Conservation (phyloP, 2,113 vertebrate species). For the Mormoops blainvillei region DNA sequence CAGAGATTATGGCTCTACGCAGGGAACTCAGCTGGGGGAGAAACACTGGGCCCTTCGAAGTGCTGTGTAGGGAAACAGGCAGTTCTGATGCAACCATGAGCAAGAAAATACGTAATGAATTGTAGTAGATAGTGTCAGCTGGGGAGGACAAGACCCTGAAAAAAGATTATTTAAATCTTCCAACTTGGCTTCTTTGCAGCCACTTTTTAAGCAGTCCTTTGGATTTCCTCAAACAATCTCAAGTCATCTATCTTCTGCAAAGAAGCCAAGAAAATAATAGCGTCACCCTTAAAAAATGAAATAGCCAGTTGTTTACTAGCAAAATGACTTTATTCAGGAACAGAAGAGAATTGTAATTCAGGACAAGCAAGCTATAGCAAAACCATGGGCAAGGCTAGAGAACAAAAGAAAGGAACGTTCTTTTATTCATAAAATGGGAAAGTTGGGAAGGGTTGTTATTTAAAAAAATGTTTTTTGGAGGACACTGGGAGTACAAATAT, state of each 20-base stretch:
- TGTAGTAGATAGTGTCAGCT: background rate
- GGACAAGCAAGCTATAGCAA: background rate
- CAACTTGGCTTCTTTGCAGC: constrained; percentile 8
- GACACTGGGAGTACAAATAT: background rate
- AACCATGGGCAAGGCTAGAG: background rate
- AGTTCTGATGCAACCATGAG: background rate
- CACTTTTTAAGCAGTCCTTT: constrained; percentile 51
- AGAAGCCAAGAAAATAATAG: constrained; percentile 11
- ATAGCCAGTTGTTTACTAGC: background rate
- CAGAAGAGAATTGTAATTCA: background rate
- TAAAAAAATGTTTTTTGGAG: background rate
- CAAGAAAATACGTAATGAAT: constrained; percentile 18
- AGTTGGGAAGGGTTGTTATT: background rate
- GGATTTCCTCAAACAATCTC: constrained; percentile 37
- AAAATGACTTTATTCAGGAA: background rate
- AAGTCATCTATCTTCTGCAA: background rate
- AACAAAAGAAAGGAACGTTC: background rate
- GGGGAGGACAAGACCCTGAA: constrained; percentile 17
- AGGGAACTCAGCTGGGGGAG: background rate
- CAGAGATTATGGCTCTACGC: background rate
- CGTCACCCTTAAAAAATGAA: background rate
- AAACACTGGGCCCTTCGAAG: constrained; percentile 3
- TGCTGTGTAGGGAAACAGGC: background rate
- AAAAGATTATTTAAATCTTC: constrained; percentile 43
- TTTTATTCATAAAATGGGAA: background rate